Evolutionary conservation across 2,888 invertebrate species (phyloP).

Genomic region (Protophormia terraenovae): DNA sequence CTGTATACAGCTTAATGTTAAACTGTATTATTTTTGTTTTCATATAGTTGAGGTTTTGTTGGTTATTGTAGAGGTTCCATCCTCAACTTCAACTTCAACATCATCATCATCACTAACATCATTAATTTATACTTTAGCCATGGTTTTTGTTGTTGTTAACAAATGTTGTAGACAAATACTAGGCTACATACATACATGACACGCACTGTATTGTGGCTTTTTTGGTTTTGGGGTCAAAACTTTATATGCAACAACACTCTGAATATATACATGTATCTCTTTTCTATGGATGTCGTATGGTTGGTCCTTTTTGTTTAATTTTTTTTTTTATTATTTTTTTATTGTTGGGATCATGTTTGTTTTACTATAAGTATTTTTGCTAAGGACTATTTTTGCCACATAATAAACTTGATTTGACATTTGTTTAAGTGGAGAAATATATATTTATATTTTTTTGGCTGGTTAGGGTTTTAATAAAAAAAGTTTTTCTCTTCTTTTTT

Average conservation of each 20-base stretch:
- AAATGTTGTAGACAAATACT: neutral
- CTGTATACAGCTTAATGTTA: neutral
- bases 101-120: neutral
- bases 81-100: neutral
- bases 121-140: neutral
- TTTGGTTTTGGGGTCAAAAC: conserved; percentile 61
- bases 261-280: neutral
- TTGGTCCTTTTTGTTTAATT: conserved; percentile 49
- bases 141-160: neutral
- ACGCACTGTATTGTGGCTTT: conserved; percentile 55
- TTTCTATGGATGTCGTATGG: conserved; percentile 34
- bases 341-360: conserved; percentile 52
- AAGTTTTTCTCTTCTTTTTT: neutral
- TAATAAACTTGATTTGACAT: conserved; percentile 67
- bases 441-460: conserved; percentile 8
- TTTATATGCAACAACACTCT: conserved; percentile 33
- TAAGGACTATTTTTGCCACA: conserved; percentile 59
- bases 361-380: neutral
- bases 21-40: neutral
- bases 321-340: conserved; percentile 25
- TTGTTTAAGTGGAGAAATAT: conserved; percentile 49
- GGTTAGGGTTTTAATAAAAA: too few species aligned
- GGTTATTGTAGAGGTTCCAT: conserved; percentile 10
- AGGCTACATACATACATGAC: conserved; percentile 7
- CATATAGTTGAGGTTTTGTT: conserved; percentile 1